These are phyloP conservation scores for Fistularia tabacaria DNA, from an alignment of 2,797 vertebrate genomes.

Conservation along the genomic window DNA sequence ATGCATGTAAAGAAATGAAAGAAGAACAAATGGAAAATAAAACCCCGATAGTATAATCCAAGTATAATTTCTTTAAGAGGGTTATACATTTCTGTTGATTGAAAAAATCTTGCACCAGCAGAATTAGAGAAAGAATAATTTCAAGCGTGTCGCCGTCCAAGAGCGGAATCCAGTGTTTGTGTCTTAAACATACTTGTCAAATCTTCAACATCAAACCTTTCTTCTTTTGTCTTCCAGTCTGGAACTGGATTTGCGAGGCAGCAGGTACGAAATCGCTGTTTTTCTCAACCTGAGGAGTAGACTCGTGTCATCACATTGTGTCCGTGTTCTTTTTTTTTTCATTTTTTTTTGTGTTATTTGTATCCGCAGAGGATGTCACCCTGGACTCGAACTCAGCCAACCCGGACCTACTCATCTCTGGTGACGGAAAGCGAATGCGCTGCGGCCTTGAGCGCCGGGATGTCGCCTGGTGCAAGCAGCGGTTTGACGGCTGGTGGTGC, in stretches of 20 bases:
- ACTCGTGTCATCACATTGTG: neutral
- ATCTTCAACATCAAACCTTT: neutral
- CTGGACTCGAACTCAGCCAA: slow-evolving; percentile 72
- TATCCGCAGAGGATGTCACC: slow-evolving; percentile 66
- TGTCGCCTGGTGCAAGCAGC: slow-evolving; percentile 34
- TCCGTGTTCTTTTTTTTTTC: neutral
- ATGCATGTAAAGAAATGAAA: too few relatives aligned
- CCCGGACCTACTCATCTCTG: slow-evolving; percentile 66
- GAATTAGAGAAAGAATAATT: too few relatives aligned
- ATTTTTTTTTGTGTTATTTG: neutral
- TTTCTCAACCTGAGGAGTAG: neutral
- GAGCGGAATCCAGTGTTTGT: too few relatives aligned
- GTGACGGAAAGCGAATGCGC: slow-evolving; percentile 64
- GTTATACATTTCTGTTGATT: too few relatives aligned
- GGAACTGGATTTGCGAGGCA: slow-evolving; percentile 78
- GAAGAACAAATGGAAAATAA: too few relatives aligned
- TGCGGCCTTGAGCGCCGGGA: slow-evolving; percentile 62
- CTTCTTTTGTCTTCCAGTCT: slow-evolving; percentile 56
- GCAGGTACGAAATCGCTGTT: slow-evolving; percentile 57
- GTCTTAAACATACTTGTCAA: neutral
- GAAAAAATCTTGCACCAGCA: too few relatives aligned
- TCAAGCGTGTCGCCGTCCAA: too few relatives aligned
- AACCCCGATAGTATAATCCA: too few relatives aligned
- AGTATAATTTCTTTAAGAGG: too few relatives aligned
- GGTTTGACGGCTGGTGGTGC: slow-evolving; percentile 76